These are phyloP conservation scores for Adela reaumurella DNA, from an alignment of 2,888 invertebrate genomes.

Conservation along the genomic window DNA sequence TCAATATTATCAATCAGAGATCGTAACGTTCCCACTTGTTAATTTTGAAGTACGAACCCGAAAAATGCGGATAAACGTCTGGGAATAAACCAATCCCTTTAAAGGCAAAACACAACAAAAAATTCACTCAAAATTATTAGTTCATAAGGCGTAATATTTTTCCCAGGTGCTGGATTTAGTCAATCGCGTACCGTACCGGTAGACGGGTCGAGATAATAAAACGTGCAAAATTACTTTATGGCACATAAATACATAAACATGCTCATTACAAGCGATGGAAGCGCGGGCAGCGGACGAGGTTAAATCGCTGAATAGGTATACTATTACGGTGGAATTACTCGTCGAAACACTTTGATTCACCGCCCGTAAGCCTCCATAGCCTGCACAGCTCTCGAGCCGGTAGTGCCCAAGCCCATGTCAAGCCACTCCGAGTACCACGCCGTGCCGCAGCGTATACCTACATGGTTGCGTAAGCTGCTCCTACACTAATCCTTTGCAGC, in stretches of 20 bases:
- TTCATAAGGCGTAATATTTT: background rate
- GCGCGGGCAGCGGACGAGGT: background rate
- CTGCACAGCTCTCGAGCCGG: too few species aligned
- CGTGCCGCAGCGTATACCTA: too few species aligned
- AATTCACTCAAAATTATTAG: background rate
- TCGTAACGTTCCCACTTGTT: too few species aligned
- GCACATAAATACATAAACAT: constrained; percentile 8
- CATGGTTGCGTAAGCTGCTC: too few species aligned
- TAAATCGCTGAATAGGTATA: background rate
- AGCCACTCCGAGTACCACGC: too few species aligned
- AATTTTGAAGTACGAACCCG: too few species aligned
- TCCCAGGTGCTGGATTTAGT: background rate
- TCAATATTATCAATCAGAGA: too few species aligned
- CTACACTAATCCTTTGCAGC: too few species aligned
- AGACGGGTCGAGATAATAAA: constrained; percentile 5
- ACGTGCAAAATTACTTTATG: constrained; percentile 7
- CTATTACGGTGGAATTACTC: background rate
- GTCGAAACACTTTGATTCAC: background rate
- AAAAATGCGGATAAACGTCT: too few species aligned
- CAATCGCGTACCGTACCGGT: constrained; percentile 4
- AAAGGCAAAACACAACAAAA: background rate
- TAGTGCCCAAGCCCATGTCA: too few species aligned
- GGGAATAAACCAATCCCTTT: too few species aligned
- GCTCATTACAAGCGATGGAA: constrained; percentile 7
- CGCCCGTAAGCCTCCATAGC: too few species aligned